phyloP scores from a whole-genome alignment of 2,888 invertebrate genomes.

The Scelioninae gen. 1 region DNA sequence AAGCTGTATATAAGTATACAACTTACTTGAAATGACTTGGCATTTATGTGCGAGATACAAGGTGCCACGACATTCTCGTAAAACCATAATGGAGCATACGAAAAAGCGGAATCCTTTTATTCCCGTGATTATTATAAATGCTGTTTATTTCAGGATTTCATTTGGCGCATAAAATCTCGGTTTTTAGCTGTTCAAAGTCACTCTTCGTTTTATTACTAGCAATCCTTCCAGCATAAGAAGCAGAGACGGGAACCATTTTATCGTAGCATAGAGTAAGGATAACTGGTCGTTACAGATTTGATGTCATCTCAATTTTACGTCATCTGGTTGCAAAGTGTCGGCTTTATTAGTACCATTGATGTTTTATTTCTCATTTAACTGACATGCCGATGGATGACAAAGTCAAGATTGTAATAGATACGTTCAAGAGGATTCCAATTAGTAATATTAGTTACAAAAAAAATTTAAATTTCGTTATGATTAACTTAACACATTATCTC shows the following conservation, averaged over 20 bases:
- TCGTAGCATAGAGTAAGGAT: slow-evolving; percentile 1
- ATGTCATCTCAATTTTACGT: slow-evolving; percentile 15
- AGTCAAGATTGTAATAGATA: too few species aligned
- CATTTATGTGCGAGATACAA: neutral
- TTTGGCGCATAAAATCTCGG: neutral
- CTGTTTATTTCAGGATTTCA: slow-evolving; percentile 1
- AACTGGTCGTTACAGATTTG: slow-evolving; percentile 4
- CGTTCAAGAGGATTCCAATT: too few species aligned
- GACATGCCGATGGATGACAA: too few species aligned
- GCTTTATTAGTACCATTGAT: slow-evolving; percentile 13
- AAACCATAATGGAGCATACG: neutral
- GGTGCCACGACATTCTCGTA: neutral
- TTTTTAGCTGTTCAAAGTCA: slow-evolving; percentile 4
- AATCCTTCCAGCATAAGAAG: neutral
- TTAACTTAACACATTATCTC: too few species aligned
- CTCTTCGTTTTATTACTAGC: neutral
- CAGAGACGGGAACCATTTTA: neutral
- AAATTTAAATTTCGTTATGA: too few species aligned
- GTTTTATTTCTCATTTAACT: neutral
- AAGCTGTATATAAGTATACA: neutral
- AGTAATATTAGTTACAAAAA: too few species aligned
- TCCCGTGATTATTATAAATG: slow-evolving; percentile 13
- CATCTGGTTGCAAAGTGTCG: neutral
- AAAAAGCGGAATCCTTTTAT: neutral
- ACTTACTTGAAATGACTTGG: neutral